phyloP scores from a whole-genome alignment of 37 sponge, comb jelly and placozoan species.

The Oopsacas minuta region DNA sequence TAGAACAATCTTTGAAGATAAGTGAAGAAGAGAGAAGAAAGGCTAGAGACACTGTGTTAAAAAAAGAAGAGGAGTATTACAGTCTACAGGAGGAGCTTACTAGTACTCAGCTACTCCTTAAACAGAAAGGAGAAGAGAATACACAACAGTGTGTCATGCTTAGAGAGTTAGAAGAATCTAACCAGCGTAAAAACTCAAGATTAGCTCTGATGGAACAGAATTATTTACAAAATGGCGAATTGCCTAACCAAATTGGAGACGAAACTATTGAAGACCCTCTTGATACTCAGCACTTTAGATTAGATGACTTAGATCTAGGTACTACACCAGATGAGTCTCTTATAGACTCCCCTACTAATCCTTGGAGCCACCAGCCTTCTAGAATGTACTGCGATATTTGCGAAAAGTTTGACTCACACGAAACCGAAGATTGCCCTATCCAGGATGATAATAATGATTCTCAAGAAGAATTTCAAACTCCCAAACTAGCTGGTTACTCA shows the following conservation, averaged over 20 bases:
- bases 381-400: constrained; percentile 92
- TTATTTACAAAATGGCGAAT: not conserved
- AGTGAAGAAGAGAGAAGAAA: not conserved
- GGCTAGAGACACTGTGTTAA: not conserved
- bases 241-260: not conserved
- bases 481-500: not conserved
- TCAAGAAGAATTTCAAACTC: not conserved
- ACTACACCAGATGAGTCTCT: not conserved
- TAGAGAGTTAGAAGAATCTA: not conserved
- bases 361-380: constrained; percentile 42
- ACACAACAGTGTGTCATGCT: not conserved
- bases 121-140: not conserved
- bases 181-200: not conserved
- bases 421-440: constrained; percentile 86
- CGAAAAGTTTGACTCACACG: constrained; percentile 89
- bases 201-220: not conserved
- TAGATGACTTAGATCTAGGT: not conserved
- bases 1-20: not conserved
- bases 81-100: not conserved
- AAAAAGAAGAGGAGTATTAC: not conserved
- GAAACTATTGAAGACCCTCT: not conserved
- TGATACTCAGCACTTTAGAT: not conserved
- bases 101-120: not conserved
- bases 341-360: not conserved
- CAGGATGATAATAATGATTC: constrained; percentile 28